Conservation (phyloP, 2,113 vertebrate species). For the Myrmecophaga tridactyla region DNA sequence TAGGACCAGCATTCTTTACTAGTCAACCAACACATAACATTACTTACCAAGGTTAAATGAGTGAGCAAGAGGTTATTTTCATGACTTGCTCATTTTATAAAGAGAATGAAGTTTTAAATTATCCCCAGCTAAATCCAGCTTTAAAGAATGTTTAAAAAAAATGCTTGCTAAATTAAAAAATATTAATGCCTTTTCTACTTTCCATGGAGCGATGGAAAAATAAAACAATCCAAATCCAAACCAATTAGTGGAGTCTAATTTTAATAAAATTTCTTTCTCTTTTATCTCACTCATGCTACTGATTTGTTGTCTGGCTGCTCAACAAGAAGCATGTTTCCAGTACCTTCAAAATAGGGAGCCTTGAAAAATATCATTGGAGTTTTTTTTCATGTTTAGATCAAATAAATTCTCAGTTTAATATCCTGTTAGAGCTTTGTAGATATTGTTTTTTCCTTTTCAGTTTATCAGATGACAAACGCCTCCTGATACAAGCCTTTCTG, state of each 20-base stretch:
- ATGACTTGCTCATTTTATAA: not conserved
- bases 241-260: not conserved
- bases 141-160: not conserved
- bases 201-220: not conserved
- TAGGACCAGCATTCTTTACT: not conserved
- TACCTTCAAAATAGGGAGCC: not conserved
- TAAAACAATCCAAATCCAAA: not conserved
- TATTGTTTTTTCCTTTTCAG: slow-evolving; percentile 25
- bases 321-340: slow-evolving; percentile 34
- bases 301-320: not conserved
- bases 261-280: slow-evolving; percentile 9
- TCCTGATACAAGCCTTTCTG: not conserved
- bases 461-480: slow-evolving; percentile 61
- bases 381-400: slow-evolving; percentile 42
- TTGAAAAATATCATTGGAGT: slow-evolving; percentile 46
- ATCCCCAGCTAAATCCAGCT: slow-evolving; percentile 35
- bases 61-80: not conserved
- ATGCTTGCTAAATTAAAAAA: not conserved
- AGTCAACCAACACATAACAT: not conserved
- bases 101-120: not conserved
- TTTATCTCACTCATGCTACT: slow-evolving; percentile 1
- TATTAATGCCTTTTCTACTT: not conserved
- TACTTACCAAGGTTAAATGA: not conserved
- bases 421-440: slow-evolving; percentile 61
- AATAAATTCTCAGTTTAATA: slow-evolving; percentile 69